Evolutionary conservation across 1,140 invertebrate genomes (phyloP).

Genomic region (Drosophila grimshawi): DNA sequence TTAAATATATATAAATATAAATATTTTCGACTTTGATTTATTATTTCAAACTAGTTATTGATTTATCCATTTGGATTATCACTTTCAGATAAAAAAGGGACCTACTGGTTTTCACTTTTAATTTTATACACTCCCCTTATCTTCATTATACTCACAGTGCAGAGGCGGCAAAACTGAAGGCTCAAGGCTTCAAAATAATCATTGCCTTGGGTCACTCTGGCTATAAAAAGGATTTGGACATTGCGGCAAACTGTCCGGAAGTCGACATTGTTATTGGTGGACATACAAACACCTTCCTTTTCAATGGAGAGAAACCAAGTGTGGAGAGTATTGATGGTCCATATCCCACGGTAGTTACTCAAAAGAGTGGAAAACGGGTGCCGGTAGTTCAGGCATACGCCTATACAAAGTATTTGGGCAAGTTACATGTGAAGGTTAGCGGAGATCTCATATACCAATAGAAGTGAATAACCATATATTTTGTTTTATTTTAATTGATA

Average conservation of each 20-base stretch:
- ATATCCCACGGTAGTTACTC: slow-evolving; percentile 91
- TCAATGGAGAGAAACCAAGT: slow-evolving; percentile 89
- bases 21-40: too few species aligned
- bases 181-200: slow-evolving; percentile 90
- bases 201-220: slow-evolving; percentile 96
- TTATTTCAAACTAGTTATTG: too few species aligned
- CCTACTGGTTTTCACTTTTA: too few species aligned
- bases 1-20: too few species aligned
- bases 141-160: slow-evolving; percentile 45
- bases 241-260: slow-evolving; percentile 91
- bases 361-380: slow-evolving; percentile 89
- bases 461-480: not conserved
- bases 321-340: slow-evolving; percentile 88
- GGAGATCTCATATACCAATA: not conserved
- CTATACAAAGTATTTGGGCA: slow-evolving; percentile 95
- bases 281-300: slow-evolving; percentile 95
- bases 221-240: slow-evolving; percentile 89
- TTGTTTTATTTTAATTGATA: slow-evolving; percentile 47
- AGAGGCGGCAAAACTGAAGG: slow-evolving; percentile 88
- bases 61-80: too few species aligned
- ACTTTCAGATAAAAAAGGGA: too few species aligned
- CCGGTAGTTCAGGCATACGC: slow-evolving; percentile 96
- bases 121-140: too few species aligned
- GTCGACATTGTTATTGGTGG: slow-evolving; percentile 96
- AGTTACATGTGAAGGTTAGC: slow-evolving; percentile 86